A percentile compares a stretch with the other conserved stretches of the same genome.
phyloP scores from a whole-genome alignment of 2,113 vertebrate genomes.

The Nothoprocta perdicaria region DNA sequence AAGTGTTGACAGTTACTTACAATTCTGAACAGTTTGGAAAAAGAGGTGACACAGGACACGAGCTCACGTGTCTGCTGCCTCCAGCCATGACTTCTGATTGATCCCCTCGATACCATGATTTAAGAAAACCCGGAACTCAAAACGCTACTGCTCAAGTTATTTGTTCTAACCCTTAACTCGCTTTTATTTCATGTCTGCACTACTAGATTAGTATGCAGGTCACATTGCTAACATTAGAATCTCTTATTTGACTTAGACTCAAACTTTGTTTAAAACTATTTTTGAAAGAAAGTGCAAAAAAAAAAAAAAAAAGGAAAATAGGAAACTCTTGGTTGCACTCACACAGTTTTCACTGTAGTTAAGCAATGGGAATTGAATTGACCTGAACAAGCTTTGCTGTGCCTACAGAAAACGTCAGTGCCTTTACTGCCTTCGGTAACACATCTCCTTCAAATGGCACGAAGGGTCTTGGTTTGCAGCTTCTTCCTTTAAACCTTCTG shows the following conservation, averaged over 20 bases:
- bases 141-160: neutral
- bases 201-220: neutral
- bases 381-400: neutral
- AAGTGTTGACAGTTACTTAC: neutral
- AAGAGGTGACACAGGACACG: neutral
- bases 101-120: constrained; percentile 59
- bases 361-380: neutral
- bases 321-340: neutral
- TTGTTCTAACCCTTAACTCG: neutral
- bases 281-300: neutral
- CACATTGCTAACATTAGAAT: neutral
- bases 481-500: neutral
- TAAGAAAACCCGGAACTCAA: constrained; percentile 56
- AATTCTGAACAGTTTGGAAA: neutral
- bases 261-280: neutral
- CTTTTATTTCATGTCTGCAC: neutral
- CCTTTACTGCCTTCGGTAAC: neutral
- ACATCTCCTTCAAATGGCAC: neutral
- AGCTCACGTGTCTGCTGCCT: constrained; percentile 51
- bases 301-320: neutral
- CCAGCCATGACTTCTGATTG: constrained; percentile 71
- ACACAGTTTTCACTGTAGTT: neutral
- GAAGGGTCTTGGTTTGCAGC: neutral
- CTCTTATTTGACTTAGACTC: neutral
- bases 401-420: neutral